Conservation (phyloP, 2,888 invertebrate genomes). For the Pycnomerus fuliginosus region DNA sequence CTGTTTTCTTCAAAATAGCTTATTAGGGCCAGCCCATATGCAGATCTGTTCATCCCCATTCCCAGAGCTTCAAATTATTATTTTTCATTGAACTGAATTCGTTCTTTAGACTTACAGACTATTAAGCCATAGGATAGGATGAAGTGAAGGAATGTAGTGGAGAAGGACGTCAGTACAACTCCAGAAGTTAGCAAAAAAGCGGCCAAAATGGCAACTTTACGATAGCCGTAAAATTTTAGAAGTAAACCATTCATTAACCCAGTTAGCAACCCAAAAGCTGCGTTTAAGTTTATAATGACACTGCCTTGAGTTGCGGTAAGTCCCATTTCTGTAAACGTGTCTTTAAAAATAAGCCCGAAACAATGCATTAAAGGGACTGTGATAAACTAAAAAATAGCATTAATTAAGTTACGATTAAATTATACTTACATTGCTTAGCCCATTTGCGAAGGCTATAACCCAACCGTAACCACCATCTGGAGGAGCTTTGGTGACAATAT, state of each 20-base stretch:
- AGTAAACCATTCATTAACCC: slow-evolving; percentile 66
- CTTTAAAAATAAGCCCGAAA: slow-evolving; percentile 65
- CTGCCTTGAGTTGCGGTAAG: slow-evolving; percentile 62
- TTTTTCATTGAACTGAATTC: not conserved
- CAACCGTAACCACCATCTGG: too few relatives aligned
- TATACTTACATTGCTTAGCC: too few relatives aligned
- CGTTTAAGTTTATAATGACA: slow-evolving; percentile 63
- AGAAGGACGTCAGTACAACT: slow-evolving; percentile 58
- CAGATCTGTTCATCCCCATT: slow-evolving; percentile 58
- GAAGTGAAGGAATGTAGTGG: slow-evolving; percentile 58
- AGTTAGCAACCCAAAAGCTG: slow-evolving; percentile 65
- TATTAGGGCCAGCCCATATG: slow-evolving; percentile 63
- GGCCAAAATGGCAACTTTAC: slow-evolving; percentile 62
- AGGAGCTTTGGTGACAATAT: too few relatives aligned
- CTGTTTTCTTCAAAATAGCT: slow-evolving; percentile 63
- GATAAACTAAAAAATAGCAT: slow-evolving; percentile 4
- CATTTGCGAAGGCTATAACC: too few relatives aligned
- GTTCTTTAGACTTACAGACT: slow-evolving; percentile 58
- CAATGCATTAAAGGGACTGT: slow-evolving; percentile 43
- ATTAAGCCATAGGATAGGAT: slow-evolving; percentile 66
- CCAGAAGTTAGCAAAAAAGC: slow-evolving; percentile 58
- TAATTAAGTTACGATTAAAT: too few relatives aligned
- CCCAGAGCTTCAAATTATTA: slow-evolving; percentile 59
- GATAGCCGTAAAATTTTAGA: slow-evolving; percentile 60
- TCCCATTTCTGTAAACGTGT: slow-evolving; percentile 58